phyloP scores from a whole-genome alignment of 2,888 invertebrate genomes.

The Orchesella flavescens region DNA sequence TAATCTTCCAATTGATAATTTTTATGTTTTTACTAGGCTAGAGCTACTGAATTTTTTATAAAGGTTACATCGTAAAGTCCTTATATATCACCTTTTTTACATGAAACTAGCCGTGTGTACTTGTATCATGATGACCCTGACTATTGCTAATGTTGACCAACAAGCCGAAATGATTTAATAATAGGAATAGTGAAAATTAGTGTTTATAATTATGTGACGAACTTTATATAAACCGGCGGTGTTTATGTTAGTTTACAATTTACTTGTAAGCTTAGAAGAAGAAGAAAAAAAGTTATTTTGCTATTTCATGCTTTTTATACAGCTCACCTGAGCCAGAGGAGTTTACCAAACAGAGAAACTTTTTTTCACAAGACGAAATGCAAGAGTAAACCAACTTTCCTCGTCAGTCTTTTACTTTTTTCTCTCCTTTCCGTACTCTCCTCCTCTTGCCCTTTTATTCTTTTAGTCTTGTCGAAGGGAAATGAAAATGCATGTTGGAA shows the following conservation, averaged over 20 bases:
- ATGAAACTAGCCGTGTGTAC: too few relatives aligned
- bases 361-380: not conserved
- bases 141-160: too few relatives aligned
- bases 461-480: not conserved
- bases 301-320: not conserved
- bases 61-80: too few relatives aligned
- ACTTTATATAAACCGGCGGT: not conserved
- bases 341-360: too few relatives aligned
- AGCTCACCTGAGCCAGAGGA: not conserved
- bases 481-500: not conserved
- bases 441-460: not conserved
- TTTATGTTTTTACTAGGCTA: too few relatives aligned
- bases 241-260: constrained; percentile 16
- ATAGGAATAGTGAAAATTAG: too few relatives aligned
- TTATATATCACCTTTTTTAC: too few relatives aligned
- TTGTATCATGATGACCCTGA: too few relatives aligned
- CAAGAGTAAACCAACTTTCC: constrained; percentile 9
- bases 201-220: too few relatives aligned
- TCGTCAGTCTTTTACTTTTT: constrained; percentile 11
- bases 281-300: not conserved
- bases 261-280: not conserved
- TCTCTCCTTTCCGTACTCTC: not conserved
- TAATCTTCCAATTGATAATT: too few relatives aligned
- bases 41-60: too few relatives aligned
- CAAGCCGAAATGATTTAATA: too few relatives aligned